Evolutionary conservation across 2,113 vertebrate species (phyloP), one percentile per base, ranked within the genome.

Genomic region (Megalops atlanticus): DNA sequence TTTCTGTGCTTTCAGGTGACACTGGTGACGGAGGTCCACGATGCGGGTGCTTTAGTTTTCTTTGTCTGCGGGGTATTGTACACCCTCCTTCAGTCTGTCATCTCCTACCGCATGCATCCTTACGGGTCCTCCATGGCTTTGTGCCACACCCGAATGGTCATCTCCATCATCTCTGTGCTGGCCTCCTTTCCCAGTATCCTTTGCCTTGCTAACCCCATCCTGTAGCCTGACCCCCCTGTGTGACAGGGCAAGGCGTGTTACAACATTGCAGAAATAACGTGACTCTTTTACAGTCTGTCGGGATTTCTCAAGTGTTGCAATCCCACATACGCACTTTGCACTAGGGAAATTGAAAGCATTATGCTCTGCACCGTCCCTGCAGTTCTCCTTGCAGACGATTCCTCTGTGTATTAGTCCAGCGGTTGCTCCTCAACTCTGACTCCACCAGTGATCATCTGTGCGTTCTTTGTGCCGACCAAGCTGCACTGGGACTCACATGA

Each of bases 151-250:
- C 94, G 97, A 21, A 82, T 91, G 78, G 10, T 39, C 24, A 91
- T 99, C 82, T 87, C 96, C 38, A 0, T 64, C 0, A 18, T 97
- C 12, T 94, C 96, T 27, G 73, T 85, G 0, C 10, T 95, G 78
- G 95, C 94, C 0, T 87, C 95, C 5, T 18, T 97, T 75, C 94
- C 95, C 80, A 97, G 97, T 98, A 99, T 99, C 98, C 97, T 99
- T 97, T 92, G 7, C 21, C 18, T 49, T 21, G 64, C 15, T 38
- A 31, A 27, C 5, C 69, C 2, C 24, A 2, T 6, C 14, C 16
- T 18, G 49, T 18, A 16, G 0, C 49, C 49, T 18, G 15, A 18
- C 52, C 6, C 47, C 18, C 47, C 47, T 14, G 47, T 11, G 47
- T 49, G 12, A 49, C 3, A 16, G 0, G 58, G 27, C 58, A 8